A percentile compares a stretch with the other conserved stretches of the same genome.
Evolutionary conservation across 1,140 invertebrate species (phyloP).

Genomic region (Mylabris phalerata): DNA sequence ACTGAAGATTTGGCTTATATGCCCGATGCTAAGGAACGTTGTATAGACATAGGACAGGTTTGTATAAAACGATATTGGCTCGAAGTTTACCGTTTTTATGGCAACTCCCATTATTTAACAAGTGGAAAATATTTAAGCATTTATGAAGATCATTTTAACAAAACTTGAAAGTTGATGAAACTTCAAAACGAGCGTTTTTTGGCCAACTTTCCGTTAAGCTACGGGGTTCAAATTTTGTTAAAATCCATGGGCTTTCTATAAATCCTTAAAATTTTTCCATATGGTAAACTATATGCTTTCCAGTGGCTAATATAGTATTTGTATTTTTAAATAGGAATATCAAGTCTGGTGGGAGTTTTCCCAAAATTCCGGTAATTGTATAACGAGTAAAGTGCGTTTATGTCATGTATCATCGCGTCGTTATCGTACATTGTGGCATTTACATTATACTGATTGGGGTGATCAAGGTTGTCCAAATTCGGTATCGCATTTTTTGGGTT

Average conservation of each 20-base stretch:
- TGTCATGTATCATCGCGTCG: conserved; percentile 49
- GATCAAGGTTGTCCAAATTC: conserved; percentile 52
- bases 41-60: conserved; percentile 52
- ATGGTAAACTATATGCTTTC: no score
- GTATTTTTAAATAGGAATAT: conserved; percentile 49
- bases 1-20: conserved; percentile 56
- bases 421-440: conserved; percentile 67
- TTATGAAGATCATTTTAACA: no score
- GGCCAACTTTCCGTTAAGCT: no score
- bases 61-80: neutral
- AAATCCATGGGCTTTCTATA: neutral
- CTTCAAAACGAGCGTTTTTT: no score
- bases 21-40: conserved; percentile 47
- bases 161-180: no score
- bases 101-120: no score
- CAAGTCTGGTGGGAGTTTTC: conserved; percentile 60
- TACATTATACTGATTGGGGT: conserved; percentile 74
- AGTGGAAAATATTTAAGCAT: no score
- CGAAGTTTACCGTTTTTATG: no score
- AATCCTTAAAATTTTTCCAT: neutral
- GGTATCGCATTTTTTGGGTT: conserved; percentile 48
- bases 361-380: conserved; percentile 53
- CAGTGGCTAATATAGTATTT: neutral
- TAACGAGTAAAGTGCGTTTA: conserved; percentile 52
- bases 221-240: neutral